phyloP scores from a whole-genome alignment of 1,140 invertebrate genomes.

The Aradophagus sp. region DNA sequence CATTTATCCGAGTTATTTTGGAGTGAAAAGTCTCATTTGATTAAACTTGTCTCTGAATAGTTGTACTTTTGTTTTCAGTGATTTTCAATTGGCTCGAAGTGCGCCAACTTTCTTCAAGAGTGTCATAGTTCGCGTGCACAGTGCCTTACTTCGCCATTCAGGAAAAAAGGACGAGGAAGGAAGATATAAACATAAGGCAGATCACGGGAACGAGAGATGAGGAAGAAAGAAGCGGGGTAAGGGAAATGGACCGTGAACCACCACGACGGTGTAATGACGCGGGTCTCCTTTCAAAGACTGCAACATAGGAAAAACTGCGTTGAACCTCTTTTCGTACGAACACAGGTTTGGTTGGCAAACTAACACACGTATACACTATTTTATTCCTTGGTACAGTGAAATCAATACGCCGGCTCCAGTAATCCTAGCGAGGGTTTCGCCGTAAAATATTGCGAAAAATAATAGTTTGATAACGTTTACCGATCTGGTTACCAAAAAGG shows the following conservation, averaged over 20 bases:
- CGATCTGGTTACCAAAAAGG: too few species aligned
- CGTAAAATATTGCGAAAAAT: constrained; percentile 70
- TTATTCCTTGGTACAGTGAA: constrained; percentile 48
- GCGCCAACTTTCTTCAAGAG: too few species aligned
- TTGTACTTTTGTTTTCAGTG: too few species aligned
- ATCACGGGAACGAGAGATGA: constrained; percentile 37
- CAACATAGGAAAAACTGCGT: constrained; percentile 73
- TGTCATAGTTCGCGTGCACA: too few species aligned
- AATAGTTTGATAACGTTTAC: constrained; percentile 57
- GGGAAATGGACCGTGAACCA: constrained; percentile 74
- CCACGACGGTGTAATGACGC: constrained; percentile 74
- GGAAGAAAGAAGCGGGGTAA: constrained; percentile 54
- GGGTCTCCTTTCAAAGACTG: constrained; percentile 76
- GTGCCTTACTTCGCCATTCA: too few species aligned
- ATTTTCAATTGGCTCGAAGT: too few species aligned
- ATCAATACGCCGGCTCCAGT: constrained; percentile 71
- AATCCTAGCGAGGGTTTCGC: constrained; percentile 67
- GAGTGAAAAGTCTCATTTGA: too few species aligned
- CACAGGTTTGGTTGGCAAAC: constrained; percentile 12
- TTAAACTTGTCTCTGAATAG: too few species aligned
- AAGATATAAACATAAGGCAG: too few species aligned
- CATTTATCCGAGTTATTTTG: too few species aligned
- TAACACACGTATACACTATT: constrained; percentile 39
- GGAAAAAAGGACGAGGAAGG: constrained; percentile 31
- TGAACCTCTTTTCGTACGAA: constrained; percentile 54